Evolutionary conservation across 2,113 vertebrate species (phyloP).

Genomic region (Gymnorhina tibicen): DNA sequence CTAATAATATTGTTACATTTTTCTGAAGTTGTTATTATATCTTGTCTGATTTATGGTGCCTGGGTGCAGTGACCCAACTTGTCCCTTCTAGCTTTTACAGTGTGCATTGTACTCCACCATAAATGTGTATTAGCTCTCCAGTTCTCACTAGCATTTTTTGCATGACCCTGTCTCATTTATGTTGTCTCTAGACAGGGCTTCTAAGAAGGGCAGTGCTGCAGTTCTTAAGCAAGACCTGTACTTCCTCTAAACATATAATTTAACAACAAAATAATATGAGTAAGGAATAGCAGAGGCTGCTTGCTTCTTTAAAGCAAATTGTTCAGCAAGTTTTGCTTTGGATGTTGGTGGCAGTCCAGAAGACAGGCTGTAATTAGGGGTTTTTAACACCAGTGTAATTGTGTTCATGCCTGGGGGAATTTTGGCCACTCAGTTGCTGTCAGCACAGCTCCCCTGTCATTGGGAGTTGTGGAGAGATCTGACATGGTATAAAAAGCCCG

Average conservation of each 20-base stretch:
- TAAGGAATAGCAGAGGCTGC: not conserved
- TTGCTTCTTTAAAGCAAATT: not conserved
- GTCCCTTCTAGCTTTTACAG: not conserved
- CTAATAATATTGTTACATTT: not conserved
- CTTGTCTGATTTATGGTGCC: not conserved
- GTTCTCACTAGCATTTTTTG: not conserved
- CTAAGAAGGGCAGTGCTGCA: not conserved
- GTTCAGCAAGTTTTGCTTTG: not conserved
- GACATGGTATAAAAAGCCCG: not conserved
- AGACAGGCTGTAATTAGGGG: not conserved
- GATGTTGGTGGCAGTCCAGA: not conserved
- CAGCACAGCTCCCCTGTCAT: not conserved
- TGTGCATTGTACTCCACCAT: not conserved
- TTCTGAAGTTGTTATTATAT: not conserved
- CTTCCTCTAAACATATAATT: not conserved
- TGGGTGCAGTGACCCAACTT: not conserved
- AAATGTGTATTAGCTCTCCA: not conserved
- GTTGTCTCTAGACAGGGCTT: not conserved
- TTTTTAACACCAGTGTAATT: not conserved
- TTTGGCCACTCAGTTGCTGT: accelerated
- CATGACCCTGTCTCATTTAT: accelerated
- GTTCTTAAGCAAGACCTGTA: not conserved
- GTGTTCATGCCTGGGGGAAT: accelerated
- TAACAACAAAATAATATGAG: not conserved
- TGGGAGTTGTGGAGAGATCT: not conserved